Conservation (phyloP, 2,888 invertebrate species). For the Drosophila pseudotalamancana region DNA sequence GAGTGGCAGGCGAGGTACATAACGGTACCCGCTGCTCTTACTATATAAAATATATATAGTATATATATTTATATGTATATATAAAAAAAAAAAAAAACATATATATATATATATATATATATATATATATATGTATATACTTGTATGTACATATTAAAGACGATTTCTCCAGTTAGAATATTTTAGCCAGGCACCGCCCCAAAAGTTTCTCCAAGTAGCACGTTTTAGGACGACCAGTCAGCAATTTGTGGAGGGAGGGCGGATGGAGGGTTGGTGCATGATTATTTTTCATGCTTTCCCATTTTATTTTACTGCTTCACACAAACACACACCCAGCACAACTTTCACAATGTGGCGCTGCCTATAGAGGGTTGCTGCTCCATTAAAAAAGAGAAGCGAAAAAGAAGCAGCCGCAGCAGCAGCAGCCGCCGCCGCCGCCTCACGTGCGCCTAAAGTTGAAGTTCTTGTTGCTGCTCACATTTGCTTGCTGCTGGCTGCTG, state of each 20-base stretch:
- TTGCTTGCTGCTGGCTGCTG: slow-evolving; percentile 14
- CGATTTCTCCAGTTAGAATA: slow-evolving; percentile 62
- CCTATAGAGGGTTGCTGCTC: slow-evolving; percentile 56
- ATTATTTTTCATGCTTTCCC: slow-evolving; percentile 77
- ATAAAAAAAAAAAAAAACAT: neutral
- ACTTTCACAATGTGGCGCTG: slow-evolving; percentile 69
- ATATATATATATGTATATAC: slow-evolving; percentile 17
- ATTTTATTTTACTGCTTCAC: slow-evolving; percentile 69
- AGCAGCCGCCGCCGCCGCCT: slow-evolving; percentile 39
- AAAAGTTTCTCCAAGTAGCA: slow-evolving; percentile 59
- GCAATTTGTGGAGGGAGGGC: no score
- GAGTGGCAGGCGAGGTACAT: slow-evolving; percentile 43
- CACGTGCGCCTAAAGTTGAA: slow-evolving; percentile 64
- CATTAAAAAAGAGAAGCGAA: slow-evolving; percentile 6
- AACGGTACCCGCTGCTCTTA: slow-evolving; percentile 17
- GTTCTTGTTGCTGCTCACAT: slow-evolving; percentile 22
- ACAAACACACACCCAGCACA: slow-evolving; percentile 33
- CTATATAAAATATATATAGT: neutral
- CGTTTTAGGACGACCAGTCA: slow-evolving; percentile 22
- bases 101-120: slow-evolving; percentile 5
- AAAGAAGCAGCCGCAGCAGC: slow-evolving; percentile 16
- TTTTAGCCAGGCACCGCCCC: slow-evolving; percentile 72
- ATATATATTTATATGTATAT: slow-evolving; percentile 5
- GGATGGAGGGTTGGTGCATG: slow-evolving; percentile 44
- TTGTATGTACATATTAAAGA: slow-evolving; percentile 35